phyloP scores from a whole-genome alignment of 2,797 vertebrate genomes.

The Aphelocoma californica region DNA sequence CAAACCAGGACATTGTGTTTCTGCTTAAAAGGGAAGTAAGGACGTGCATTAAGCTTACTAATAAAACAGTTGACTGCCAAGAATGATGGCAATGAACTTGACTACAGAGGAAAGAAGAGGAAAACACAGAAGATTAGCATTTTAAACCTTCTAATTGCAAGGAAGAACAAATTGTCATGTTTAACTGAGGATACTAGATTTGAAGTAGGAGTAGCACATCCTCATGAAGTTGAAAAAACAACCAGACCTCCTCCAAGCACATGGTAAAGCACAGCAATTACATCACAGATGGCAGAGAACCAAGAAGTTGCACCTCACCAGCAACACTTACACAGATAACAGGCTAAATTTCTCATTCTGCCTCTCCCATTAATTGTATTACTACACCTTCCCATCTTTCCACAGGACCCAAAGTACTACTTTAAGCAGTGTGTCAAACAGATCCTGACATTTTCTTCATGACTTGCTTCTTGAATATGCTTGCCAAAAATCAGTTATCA shows the following conservation, averaged over 20 bases:
- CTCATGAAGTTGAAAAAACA: not conserved
- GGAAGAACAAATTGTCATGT: not conserved
- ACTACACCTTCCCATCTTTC: not conserved
- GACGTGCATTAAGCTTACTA: not conserved
- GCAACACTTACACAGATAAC: not conserved
- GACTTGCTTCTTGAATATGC: fast-evolving
- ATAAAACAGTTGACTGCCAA: not conserved
- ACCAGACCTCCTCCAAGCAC: not conserved
- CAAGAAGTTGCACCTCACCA: not conserved
- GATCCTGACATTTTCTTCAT: not conserved
- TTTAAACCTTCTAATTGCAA: not conserved
- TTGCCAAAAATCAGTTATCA: not conserved
- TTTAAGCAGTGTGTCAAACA: not conserved
- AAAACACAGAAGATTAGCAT: not conserved
- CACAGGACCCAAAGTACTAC: not conserved
- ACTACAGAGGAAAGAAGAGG: not conserved
- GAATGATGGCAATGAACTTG: not conserved
- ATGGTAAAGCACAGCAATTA: not conserved
- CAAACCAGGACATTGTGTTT: not conserved
- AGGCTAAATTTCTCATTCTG: not conserved
- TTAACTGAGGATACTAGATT: not conserved
- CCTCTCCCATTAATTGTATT: not conserved
- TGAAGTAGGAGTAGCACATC: not conserved
- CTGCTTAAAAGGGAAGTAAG: not conserved
- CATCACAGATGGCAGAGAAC: not conserved